phyloP scores from a whole-genome alignment of 2,113 vertebrate species.

The Sinocyclocheilus anshuiensis region DNA sequence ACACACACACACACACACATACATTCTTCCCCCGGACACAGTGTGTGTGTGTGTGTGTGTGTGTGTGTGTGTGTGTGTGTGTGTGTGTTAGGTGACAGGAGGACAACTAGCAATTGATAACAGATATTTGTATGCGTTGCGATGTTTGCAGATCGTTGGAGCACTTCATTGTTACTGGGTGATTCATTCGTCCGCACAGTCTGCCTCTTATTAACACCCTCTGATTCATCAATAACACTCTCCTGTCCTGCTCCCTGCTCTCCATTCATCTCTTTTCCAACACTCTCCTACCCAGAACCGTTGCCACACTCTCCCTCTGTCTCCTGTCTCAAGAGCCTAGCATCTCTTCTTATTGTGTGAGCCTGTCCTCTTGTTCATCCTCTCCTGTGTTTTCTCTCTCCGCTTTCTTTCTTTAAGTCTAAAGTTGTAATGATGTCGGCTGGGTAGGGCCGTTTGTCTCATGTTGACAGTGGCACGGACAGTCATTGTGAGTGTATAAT shows the following conservation, averaged over 20 bases:
- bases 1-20: not conserved
- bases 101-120: constrained; percentile 12
- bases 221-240: constrained; percentile 29
- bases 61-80: not conserved
- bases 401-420: not conserved
- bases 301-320: not conserved
- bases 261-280: constrained; percentile 15
- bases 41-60: not conserved
- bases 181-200: constrained; percentile 43
- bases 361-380: constrained; percentile 8
- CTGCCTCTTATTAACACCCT: constrained; percentile 45
- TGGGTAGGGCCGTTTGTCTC: constrained; percentile 15
- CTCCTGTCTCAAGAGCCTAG: not conserved
- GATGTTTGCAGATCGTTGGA: constrained; percentile 24
- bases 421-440: constrained; percentile 2
- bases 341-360: constrained; percentile 5
- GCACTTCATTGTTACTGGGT: constrained; percentile 39
- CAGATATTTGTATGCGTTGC: constrained; percentile 25
- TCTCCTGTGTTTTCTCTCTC: constrained; percentile 19
- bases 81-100: not conserved
- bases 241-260: not conserved
- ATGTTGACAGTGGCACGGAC: constrained; percentile 17
- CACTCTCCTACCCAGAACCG: not conserved
- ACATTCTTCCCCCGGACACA: not conserved
- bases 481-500: constrained; percentile 31